These are phyloP conservation scores for Stegastes partitus DNA, from an alignment of 2,113 vertebrate species.

Conservation along the genomic window DNA sequence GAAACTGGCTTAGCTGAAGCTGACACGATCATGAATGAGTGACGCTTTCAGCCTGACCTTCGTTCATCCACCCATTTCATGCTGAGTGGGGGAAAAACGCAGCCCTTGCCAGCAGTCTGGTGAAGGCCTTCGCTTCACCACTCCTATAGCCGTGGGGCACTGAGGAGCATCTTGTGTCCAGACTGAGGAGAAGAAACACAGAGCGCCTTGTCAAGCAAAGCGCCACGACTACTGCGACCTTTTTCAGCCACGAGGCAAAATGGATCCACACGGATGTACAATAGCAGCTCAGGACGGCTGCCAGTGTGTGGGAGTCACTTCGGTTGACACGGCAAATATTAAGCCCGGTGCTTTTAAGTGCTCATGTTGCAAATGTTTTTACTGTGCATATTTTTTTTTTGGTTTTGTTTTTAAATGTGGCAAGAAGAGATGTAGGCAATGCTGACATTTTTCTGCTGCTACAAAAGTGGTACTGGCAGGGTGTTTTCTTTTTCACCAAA, in stretches of 20 bases:
- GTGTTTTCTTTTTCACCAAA: conserved; percentile 37
- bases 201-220: neutral
- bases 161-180: conserved; percentile 29
- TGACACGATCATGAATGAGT: neutral
- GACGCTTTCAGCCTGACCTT: conserved; percentile 3
- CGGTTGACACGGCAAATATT: neutral
- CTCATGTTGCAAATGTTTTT: neutral
- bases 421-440: conserved; percentile 9
- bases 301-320: neutral
- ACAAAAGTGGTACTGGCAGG: conserved; percentile 14
- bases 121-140: conserved; percentile 24
- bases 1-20: neutral
- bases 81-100: conserved; percentile 27
- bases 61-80: conserved; percentile 20
- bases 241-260: conserved; percentile 35
- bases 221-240: conserved; percentile 26
- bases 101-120: conserved; percentile 11
- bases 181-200: conserved; percentile 26
- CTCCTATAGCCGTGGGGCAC: conserved; percentile 3
- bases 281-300: neutral
- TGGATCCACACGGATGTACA: conserved; percentile 2
- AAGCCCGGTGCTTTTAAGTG: neutral
- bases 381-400: neutral
- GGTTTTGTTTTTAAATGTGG: conserved; percentile 2
- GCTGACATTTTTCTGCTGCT: conserved; percentile 22